A percentile compares a stretch with the other conserved stretches of the same genome.
Conservation (phyloP, 2,113 vertebrate genomes). For the Ophiodon elongatus region DNA sequence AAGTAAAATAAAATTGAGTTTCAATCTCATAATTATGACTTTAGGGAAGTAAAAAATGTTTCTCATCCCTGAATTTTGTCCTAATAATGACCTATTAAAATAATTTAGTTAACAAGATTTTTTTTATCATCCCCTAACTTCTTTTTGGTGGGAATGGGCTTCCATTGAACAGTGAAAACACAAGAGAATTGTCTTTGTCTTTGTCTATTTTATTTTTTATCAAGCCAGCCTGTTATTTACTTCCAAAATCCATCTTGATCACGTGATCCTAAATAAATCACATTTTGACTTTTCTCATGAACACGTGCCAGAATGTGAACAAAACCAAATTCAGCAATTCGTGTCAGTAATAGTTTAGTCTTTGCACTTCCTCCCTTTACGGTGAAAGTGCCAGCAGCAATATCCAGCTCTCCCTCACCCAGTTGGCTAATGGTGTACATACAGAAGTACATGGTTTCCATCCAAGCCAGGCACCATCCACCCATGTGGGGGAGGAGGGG, state of each 20-base stretch:
- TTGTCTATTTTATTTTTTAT: background rate
- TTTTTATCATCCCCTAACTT: background rate
- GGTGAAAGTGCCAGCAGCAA: slow-evolving; percentile 54
- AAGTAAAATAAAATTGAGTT: too few species aligned
- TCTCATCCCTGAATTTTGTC: too few species aligned
- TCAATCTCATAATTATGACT: too few species aligned
- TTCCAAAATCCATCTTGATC: background rate
- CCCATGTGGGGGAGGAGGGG: too few species aligned
- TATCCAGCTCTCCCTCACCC: slow-evolving; percentile 41
- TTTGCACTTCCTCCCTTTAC: slow-evolving; percentile 39
- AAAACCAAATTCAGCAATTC: slow-evolving; percentile 9
- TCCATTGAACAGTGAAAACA: background rate
- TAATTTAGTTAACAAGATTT: background rate
- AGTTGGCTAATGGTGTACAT: slow-evolving; percentile 34
- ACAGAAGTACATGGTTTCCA: slow-evolving; percentile 39
- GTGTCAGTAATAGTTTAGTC: slow-evolving; percentile 10
- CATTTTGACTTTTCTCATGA: slow-evolving; percentile 10
- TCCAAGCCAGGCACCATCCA: slow-evolving; percentile 27
- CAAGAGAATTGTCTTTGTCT: background rate
- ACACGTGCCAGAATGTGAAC: slow-evolving; percentile 7
- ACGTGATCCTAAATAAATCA: background rate
- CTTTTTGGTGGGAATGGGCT: slow-evolving; percentile 29
- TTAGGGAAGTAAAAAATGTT: too few species aligned
- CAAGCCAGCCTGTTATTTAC: background rate
- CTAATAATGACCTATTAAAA: background rate